Base-by-base conservation (phyloP, 2,888 invertebrate genomes). In the Ophonus ardosiacus region DNA sequence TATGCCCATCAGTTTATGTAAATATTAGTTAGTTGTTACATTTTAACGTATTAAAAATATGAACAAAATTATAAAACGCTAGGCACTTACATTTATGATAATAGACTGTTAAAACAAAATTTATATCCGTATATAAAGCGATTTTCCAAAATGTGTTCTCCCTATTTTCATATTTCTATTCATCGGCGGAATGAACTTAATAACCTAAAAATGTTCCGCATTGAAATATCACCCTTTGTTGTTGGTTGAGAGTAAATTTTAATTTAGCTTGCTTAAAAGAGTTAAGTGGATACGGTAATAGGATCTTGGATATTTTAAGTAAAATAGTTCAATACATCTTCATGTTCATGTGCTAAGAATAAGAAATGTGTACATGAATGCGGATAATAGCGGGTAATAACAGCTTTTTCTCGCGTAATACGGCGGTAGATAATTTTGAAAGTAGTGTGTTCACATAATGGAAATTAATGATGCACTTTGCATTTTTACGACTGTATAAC, bases 391-490 rank as follows among this genome's bases (percentile, higher is more conserved):
- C 65, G 24, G 31, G 38, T 65, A 65, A 65, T 65, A 65, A 65
- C 65, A 65, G 65, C 24, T 65, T 65, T 65, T 65, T 65, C 31
- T 31, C 65, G 65, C 61, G 21, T 65, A 65, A 24, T 65, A 65
- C 31, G 65, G 31, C 31, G 31, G 31, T 31, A 65, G 65, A 65
- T 65, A 65, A 65, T 65, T 65, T 65, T 65, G 31, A 65, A 65
- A 65, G 31, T 65, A 65, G 65, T 24, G 65, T 65, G 31, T 31
- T 65, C 31, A n/a, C 65, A 31, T 65, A 31, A 65, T 65, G 40
- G 61, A 81, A 61, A 81, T 81, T 81, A 81, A 81, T 81, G 40
- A 81, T 63, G 61, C 80, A 63, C 80, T 81, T 81, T 81, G 80
- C 80, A 81, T 40, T 81, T 81, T 81, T 81, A 81, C 80, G 63